Base-by-base conservation (phyloP, 1,140 invertebrate species). In the Zaprionus taronus region DNA sequence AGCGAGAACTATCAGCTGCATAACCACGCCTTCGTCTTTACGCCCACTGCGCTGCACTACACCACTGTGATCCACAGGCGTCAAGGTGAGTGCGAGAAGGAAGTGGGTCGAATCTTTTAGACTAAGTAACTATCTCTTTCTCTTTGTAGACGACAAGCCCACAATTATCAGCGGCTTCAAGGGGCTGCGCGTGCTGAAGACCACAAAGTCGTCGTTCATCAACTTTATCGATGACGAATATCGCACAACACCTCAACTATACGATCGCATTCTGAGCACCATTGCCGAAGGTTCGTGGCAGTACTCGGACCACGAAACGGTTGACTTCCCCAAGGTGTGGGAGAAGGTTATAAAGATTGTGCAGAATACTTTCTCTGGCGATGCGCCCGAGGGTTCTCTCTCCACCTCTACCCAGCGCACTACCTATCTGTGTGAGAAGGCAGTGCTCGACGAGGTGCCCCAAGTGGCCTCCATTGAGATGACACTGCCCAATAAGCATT, bases 401-500 rank as follows among this genome's bases (percentile, higher is more conserved):
- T 96, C 96, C 1, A 95, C 96, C 2, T 96, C 95, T 4, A 96
- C 96, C 0, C 96, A 97, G 86, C 95, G 96, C 77, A 96, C 96
- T 0, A 81, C 96, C 12, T 96, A 96, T 83, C 93, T 96, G 12
- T 94, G 95, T 0, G 94, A 96, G 74, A 95, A 95, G 82, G 93
- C 94, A 60, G 94, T 95, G 14, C 89, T 97, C 38, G 94, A 96
- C 81, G 94, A 94, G 89, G 93, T 96, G 55, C 93, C 95, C 4
- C 93, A 96, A 94, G 95, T 96, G 47, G 91, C 93, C 2, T 94
- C 94, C 76, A 96, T 97, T 20, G 95, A 95, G 72, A 96, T 96
- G 94, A 94, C 94, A 68, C 95, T 97, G 95, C 96, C 96, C 0
- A 97, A 97, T 87, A 96, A 96, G 81, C 96, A 97, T 91, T 97